Evolutionary conservation across 2,888 invertebrate species (phyloP).

Genomic region (Magallana nippona): DNA sequence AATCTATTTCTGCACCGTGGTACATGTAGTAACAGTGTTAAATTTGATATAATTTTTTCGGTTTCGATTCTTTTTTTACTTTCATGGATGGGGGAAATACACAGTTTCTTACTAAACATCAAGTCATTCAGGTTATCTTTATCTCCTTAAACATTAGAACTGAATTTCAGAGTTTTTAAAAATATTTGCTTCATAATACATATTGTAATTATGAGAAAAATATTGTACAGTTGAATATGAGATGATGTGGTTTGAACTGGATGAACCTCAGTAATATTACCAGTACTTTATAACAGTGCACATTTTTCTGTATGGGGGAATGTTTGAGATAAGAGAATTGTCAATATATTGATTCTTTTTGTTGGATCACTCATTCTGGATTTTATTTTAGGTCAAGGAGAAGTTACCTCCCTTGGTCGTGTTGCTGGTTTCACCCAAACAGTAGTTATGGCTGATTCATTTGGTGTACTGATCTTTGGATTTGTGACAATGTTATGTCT

Average conservation of each 20-base stretch:
- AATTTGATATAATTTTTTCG: too few relatives aligned
- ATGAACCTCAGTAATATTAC: background rate
- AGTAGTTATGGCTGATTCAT: constrained; percentile 33
- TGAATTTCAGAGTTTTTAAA: too few relatives aligned
- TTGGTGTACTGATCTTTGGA: background rate
- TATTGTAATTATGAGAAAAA: too few relatives aligned
- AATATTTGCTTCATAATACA: too few relatives aligned
- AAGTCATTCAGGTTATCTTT: too few relatives aligned
- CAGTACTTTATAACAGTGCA: background rate
- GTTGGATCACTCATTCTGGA: constrained; percentile 18
- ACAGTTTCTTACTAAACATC: too few relatives aligned
- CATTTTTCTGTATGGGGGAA: background rate
- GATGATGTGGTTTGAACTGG: background rate
- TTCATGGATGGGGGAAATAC: too few relatives aligned
- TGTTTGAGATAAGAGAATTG: constrained; percentile 10
- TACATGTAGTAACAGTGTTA: too few relatives aligned
- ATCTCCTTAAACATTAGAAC: too few relatives aligned
- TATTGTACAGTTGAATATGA: too few relatives aligned
- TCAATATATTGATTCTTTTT: constrained; percentile 25
- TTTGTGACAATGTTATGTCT: background rate
- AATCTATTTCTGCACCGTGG: too few relatives aligned
- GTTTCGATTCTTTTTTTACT: too few relatives aligned
- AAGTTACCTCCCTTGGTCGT: constrained; percentile 15
- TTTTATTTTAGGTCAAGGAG: constrained; percentile 12
- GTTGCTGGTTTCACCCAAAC: constrained; percentile 25